A percentile compares a stretch with the other conserved stretches of the same genome.
Conservation (phyloP, 2,797 vertebrate species). For the Thaleichthys pacificus region DNA sequence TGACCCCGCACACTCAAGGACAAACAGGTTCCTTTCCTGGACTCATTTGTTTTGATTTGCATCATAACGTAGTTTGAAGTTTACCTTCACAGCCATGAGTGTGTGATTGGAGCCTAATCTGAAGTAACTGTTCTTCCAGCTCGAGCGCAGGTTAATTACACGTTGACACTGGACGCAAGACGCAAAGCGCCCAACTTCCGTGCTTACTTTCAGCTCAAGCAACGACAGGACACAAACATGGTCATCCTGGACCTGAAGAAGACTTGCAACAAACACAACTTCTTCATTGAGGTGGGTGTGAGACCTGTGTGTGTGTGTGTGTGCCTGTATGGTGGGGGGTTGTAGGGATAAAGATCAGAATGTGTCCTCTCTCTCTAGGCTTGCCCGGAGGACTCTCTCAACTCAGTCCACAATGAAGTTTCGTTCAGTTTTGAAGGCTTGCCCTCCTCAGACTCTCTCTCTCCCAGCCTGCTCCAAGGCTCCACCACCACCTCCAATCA, state of each 20-base stretch:
- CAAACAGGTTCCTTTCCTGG: not conserved
- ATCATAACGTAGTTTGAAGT: not conserved
- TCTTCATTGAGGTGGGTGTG: conserved; percentile 34
- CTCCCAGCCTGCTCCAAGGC: conserved; percentile 60
- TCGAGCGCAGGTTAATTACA: conserved; percentile 60
- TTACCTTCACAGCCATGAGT: not conserved
- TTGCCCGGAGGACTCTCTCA: conserved; percentile 78
- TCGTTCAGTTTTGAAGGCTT: conserved; percentile 70
- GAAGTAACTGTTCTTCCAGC: conserved; percentile 51
- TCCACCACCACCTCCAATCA: conserved; percentile 44
- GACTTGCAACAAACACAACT: rapidly evolving
- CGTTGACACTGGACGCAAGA: conserved; percentile 64
- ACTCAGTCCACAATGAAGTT: conserved; percentile 70
- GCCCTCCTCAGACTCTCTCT: conserved; percentile 44
- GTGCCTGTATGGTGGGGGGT: not conserved
- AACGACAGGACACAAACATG: not conserved
- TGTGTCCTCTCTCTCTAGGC: conserved; percentile 50
- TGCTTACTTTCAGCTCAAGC: conserved; percentile 49
- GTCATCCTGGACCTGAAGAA: rapidly evolving
- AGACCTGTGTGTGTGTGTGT: not conserved
- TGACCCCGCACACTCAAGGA: conserved; percentile 36
- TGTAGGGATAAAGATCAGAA: not conserved
- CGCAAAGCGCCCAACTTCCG: conserved; percentile 63
- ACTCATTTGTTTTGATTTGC: not conserved
- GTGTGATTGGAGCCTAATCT: not conserved